Base-by-base conservation (phyloP, 1,140 invertebrate species). In the Venturia canescens region DNA sequence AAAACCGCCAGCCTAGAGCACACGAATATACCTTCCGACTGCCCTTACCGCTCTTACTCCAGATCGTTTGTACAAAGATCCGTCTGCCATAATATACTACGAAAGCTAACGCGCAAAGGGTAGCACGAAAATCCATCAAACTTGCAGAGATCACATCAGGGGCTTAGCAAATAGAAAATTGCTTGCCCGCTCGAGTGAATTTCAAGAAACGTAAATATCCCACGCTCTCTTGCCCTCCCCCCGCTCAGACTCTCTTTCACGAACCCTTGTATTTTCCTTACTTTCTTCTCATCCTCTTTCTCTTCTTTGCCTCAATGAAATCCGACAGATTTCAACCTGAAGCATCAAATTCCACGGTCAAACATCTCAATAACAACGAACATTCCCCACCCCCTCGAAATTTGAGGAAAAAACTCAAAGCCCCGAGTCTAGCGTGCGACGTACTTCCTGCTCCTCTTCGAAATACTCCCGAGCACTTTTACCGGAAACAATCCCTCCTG, bases 1-100 rank as follows among this genome's bases (percentile, higher is more conserved):
- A 71, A 74, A 74, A 74, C 44, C 71, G 53, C 48, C 71, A 27
- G 44, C 21, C 27, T 50, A 74, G 23, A 38, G 34, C 31, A 48
- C 31, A 38, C 31, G 69, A 44, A 71, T 71, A 69, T 38, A 38
- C 71, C 16, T 18, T 44, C 29, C 29, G 13, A 15, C 29, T 23
- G n/a, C 31, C 69, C 34, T 38, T 71, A 21, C 31, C 27, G 71
- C 71, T 74, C 23, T 26, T 53, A 21, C 38, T 53, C 27, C 31
- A 74, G 26, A 74, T 53, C 38, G 44, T 74, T 74, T 74, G 71
- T 74, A 53, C 71, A 50, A 74, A 74, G 44, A 50, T 53, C 23
- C 71, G 11, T 53, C 71, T 53, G 44, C 48, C 21, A 18, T 29
- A 23, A 48, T 29, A 15, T 63, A 21, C 29, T 31, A 18, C 60